Evolutionary conservation across 2,888 invertebrate species (phyloP), one percentile per base, ranked within the genome.

Genomic region (Stenolophus ochropezus): DNA sequence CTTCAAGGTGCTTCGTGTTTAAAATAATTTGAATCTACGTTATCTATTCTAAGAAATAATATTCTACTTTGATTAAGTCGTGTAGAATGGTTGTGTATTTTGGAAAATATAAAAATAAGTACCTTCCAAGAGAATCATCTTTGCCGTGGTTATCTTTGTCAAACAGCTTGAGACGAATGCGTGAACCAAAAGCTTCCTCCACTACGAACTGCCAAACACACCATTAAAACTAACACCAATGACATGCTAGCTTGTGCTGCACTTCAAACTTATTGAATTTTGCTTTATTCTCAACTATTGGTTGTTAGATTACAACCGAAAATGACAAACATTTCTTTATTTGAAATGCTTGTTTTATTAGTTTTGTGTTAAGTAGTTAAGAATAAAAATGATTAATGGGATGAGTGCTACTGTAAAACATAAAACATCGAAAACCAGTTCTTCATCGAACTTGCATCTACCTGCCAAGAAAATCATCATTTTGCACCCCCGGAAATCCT

Each of bases 41-140:
- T n/a, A 18, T 69, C 65, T 69, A 27, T 8, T 69, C 65, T 69
- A 69, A 6, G 33, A 33, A 69, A 69, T 16, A 69, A 27, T 61
- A 18, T 58, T 58, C 58, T 58, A 58, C n/a, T 14, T 18, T 20
- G n/a, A n/a, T n/a, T n/a, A n/a, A n/a, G n/a, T n/a, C 8, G 56
- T 56, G 33, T 69, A 8, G 18, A n/a, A 33, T 33, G 27, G 73
- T 33, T 49, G 73, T 73, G 49, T 73, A 23, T 73, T 49, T 49
- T 47, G 49, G 20, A 73, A 73, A 71, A 14, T 23, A 49, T 21
- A 1, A 23, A 49, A 21, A 47, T 73, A 73, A 73, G 73, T 88
- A 89, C 96, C 97, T 96, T 93, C 98, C 98, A 87, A 98, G 94
- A 87, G 94, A 94, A 91, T 98, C 98, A 91, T 98, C 97, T 89